These are phyloP conservation scores for Papilio aristodemus DNA, from an alignment of 1,140 invertebrate genomes.

Conservation along the genomic window DNA sequence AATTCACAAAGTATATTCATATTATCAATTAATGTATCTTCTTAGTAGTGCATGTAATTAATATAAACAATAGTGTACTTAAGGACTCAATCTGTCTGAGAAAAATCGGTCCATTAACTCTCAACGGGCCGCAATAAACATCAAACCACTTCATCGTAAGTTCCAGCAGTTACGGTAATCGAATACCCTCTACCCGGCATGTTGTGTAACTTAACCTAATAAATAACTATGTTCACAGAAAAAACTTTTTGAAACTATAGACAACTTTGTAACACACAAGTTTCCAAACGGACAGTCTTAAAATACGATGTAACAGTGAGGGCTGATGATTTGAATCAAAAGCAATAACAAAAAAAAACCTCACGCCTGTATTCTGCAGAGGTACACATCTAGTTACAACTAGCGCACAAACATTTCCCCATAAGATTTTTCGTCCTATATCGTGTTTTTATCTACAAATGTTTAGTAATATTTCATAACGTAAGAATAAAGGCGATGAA, in stretches of 20 bases:
- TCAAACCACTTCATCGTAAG: constrained; percentile 35
- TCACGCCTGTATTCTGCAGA: background rate
- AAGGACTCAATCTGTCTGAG: constrained; percentile 28
- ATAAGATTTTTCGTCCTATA: no score
- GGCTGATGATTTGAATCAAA: no score
- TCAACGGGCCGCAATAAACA: constrained; percentile 32
- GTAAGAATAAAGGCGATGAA: background rate
- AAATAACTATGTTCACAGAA: constrained; percentile 28
- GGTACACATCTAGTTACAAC: no score
- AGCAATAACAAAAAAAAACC: background rate
- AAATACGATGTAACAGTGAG: background rate
- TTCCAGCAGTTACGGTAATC: constrained; percentile 33
- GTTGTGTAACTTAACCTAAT: constrained; percentile 26
- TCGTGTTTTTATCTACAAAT: no score
- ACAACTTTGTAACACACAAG: background rate
- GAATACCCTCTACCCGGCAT: constrained; percentile 25
- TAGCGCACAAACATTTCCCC: no score
- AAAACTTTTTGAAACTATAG: constrained; percentile 15
- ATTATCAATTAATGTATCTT: no score
- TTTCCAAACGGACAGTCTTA: background rate
- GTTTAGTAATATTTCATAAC: constrained; percentile 11
- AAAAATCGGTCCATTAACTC: constrained; percentile 35
- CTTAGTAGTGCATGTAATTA: background rate
- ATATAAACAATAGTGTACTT: constrained; percentile 24
- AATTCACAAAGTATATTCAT: no score